Evolutionary conservation across 2,888 invertebrate genomes (phyloP), one percentile per base, ranked within the genome.

Genomic region (Xylocampa areola): DNA sequence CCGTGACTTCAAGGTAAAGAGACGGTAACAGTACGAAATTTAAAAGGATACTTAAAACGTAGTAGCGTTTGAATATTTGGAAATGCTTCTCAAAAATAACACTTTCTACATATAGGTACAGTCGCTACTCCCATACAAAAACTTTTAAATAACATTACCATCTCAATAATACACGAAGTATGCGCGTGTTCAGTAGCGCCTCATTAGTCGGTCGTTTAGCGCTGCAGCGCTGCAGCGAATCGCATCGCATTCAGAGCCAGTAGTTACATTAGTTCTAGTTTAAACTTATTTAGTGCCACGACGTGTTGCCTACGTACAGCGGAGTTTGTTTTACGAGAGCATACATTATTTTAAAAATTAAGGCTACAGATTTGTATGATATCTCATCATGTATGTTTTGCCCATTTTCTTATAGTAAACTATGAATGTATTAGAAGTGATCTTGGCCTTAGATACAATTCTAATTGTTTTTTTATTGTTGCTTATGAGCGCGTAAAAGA

Each of bases 251-350:
- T 11, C 63, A 40, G 62, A 67, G 71, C 73, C 73, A 73, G 74
- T 76, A 75, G 51, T 72, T 78, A 73, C 73, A 67, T 64, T 80
- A 66, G 65, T 70, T 45, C 41, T 65, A 65, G 57, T 59, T 55
- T 54, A 68, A 43, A 53, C 8, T 13, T 48, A 41, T 48, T 61
- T 54, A 70, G 59, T 61, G 45, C 13, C 40, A 30, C 43, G 35
- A 32, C 54, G 41, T 32, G 53, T 23, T 6, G 10, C 11, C 23
- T 27, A 17, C 30, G 33, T 29, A 23, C 11, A 21, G 11, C 25
- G 7, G 17, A 33, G 27, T 8, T 51, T 55, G 54, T 40, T 51
- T 41, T 50, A 25, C 19, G 59, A 23, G 50, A 47, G 47, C 57
- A 36, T 4, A 35, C 16, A 47, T 30, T 21, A 27, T 30, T 11